These are phyloP conservation scores for Hiodon tergisus DNA, from an alignment of 2,113 vertebrate genomes.

Conservation along the genomic window DNA sequence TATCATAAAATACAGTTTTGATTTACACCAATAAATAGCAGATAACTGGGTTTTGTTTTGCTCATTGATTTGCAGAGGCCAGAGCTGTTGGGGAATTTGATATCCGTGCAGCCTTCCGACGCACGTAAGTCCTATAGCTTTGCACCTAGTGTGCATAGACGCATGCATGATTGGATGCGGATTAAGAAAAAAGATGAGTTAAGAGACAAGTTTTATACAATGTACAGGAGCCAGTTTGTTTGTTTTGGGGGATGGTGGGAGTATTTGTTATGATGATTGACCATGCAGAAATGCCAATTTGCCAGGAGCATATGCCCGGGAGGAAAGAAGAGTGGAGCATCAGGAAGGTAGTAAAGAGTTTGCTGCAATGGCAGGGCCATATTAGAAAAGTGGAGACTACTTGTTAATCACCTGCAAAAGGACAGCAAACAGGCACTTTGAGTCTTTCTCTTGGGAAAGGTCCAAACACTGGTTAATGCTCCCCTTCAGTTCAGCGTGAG, in stretches of 20 bases:
- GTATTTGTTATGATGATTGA: conserved; percentile 38
- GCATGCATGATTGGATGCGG: too few species aligned
- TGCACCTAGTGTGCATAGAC: background rate
- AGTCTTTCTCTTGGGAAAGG: background rate
- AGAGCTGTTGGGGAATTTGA: conserved; percentile 70
- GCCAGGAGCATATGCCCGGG: conserved; percentile 51
- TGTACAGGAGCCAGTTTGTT: too few species aligned
- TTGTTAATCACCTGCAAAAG: conserved; percentile 26
- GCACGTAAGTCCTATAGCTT: conserved; percentile 73
- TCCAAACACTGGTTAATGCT: background rate
- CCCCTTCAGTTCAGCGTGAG: background rate
- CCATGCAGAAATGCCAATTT: conserved; percentile 49
- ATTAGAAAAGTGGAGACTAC: conserved; percentile 43
- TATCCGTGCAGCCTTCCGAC: conserved; percentile 83
- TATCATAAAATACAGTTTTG: too few species aligned
- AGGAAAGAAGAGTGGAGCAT: conserved; percentile 54
- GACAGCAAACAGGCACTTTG: background rate
- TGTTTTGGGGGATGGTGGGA: background rate
- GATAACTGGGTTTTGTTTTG: conserved; percentile 4
- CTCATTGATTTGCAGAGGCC: conserved; percentile 63
- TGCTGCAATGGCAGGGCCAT: conserved; percentile 47
- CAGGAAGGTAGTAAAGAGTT: conserved; percentile 58
- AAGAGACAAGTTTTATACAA: too few species aligned
- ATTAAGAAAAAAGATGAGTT: too few species aligned
- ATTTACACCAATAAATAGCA: background rate